phyloP scores from a whole-genome alignment of 53 echinoderm and acorn worm genomes.

The Echinometra lucunter region DNA sequence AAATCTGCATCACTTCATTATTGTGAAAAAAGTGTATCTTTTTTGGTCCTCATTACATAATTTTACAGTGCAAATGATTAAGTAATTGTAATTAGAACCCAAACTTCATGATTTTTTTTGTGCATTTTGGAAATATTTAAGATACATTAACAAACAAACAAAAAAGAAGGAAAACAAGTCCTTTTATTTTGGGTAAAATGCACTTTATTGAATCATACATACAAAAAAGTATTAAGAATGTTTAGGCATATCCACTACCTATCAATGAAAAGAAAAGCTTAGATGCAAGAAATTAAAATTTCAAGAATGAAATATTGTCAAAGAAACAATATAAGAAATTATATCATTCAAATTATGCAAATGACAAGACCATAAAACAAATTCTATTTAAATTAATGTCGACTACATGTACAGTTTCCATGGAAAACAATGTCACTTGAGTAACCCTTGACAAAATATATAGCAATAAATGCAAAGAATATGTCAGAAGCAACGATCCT shows the following conservation, averaged over 20 bases:
- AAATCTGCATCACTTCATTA: no score
- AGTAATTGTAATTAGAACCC: no score
- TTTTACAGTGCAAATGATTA: no score
- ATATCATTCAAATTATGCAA: not conserved
- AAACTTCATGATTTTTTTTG: no score
- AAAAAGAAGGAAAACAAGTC: not conserved
- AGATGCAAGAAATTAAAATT: not conserved
- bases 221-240: conserved; percentile 39
- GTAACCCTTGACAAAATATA: not conserved
- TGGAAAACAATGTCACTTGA: not conserved
- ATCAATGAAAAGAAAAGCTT: conserved; percentile 30
- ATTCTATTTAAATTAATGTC: not conserved
- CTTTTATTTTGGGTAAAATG: conserved; percentile 15
- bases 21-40: no score
- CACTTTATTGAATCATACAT: conserved; percentile 61
- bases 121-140: no score
- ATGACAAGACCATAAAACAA: not conserved
- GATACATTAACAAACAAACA: no score
- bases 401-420: not conserved
- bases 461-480: not conserved
- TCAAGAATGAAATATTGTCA: conserved; percentile 16
- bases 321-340: conserved; percentile 16
- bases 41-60: no score
- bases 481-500: not conserved
- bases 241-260: conserved; percentile 50